These are phyloP conservation scores for Pseudolaguvia tuberculata DNA, from an alignment of 2,113 vertebrate species.

Conservation along the genomic window DNA sequence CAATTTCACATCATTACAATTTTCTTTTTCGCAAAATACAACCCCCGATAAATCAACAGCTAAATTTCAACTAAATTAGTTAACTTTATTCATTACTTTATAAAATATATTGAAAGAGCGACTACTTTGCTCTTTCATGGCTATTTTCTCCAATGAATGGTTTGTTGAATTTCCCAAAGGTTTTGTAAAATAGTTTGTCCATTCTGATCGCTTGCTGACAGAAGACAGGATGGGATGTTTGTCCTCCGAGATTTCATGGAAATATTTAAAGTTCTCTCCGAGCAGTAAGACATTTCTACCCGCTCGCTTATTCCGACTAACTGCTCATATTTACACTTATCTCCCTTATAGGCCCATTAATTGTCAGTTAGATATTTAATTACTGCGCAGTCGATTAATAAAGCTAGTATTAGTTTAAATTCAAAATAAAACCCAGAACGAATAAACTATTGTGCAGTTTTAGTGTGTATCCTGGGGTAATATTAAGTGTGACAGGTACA, in stretches of 20 bases:
- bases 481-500: neutral
- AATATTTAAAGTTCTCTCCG: neutral
- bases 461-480: neutral
- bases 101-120: neutral
- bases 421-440: neutral
- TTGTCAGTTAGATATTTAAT: neutral
- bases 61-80: too few species aligned
- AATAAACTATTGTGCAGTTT: too few species aligned
- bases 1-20: neutral
- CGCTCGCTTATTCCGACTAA: neutral
- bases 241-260: neutral
- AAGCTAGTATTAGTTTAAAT: neutral
- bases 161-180: neutral
- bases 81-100: too few species aligned
- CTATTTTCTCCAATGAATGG: neutral
- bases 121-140: neutral
- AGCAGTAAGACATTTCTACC: neutral
- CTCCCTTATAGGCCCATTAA: neutral
- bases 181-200: slow-evolving; percentile 1
- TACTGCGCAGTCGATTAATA: neutral
- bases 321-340: neutral
- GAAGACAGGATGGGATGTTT: too few species aligned
- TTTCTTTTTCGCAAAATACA: neutral
- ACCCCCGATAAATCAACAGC: neutral
- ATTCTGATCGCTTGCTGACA: neutral